Evolutionary conservation across 2,797 vertebrate species (phyloP).

Genomic region (Ispidina lecontei): DNA sequence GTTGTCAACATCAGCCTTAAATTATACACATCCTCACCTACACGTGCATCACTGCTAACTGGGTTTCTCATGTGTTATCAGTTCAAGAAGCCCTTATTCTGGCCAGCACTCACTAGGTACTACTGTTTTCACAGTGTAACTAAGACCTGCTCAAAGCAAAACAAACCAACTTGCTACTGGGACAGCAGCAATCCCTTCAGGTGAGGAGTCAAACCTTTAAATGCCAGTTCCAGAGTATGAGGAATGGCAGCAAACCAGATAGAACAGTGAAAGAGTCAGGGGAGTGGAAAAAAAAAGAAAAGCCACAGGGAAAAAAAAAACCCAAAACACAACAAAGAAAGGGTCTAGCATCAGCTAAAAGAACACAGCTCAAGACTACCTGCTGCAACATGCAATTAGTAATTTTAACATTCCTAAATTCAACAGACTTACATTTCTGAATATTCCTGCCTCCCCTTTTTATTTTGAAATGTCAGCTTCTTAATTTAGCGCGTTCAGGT

Average conservation of each 20-base stretch:
- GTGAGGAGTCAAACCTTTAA: not conserved
- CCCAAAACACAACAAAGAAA: too few species aligned
- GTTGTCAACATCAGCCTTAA: not conserved
- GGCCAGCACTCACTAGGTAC: not conserved
- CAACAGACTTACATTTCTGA: fast-evolving
- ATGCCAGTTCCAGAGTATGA: not conserved
- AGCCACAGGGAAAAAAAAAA: too few species aligned
- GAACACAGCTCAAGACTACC: not conserved
- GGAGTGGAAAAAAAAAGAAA: too few species aligned
- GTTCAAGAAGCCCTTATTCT: not conserved
- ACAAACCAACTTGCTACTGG: not conserved
- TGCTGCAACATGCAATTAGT: not conserved
- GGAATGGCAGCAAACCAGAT: not conserved
- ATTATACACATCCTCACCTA: too few species aligned
- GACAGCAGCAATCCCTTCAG: not conserved
- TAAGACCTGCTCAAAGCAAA: not conserved
- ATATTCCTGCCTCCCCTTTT: not conserved
- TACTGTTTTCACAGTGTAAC: not conserved
- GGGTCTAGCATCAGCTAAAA: not conserved
- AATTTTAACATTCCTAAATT: not conserved
- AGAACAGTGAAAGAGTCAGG: not conserved
- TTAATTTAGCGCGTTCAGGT: not conserved
- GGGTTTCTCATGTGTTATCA: not conserved
- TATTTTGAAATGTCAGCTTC: not conserved
- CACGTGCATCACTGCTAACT: not conserved